Evolutionary conservation across 1,140 invertebrate genomes (phyloP).

Genomic region (Pemphigus obesinymphae): DNA sequence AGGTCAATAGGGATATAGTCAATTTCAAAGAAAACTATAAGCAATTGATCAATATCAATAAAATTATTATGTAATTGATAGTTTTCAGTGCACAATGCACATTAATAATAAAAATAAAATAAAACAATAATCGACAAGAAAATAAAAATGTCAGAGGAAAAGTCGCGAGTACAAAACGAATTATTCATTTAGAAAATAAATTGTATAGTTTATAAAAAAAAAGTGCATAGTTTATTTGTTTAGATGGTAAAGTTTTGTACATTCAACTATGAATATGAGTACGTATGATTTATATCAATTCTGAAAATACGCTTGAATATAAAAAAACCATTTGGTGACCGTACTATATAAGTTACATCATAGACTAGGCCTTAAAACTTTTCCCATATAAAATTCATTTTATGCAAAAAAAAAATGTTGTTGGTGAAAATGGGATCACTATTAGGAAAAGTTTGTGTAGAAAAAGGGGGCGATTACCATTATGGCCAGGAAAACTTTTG

Average conservation of each 20-base stretch:
- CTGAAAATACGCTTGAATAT: conserved; percentile 14
- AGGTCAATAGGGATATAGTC: too few species aligned
- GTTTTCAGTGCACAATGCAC: too few species aligned
- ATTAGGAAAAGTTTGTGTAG: conserved; percentile 38
- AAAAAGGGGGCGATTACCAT: conserved; percentile 18
- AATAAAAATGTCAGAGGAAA: neutral
- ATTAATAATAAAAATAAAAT: neutral
- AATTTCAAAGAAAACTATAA: too few species aligned
- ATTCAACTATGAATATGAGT: conserved; percentile 21
- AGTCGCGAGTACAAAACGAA: neutral
- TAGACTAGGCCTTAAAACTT: conserved; percentile 40
- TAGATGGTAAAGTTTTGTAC: neutral
- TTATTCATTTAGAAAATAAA: neutral
- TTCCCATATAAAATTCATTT: conserved; percentile 42
- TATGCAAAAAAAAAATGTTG: conserved; percentile 34
- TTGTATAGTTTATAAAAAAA: neutral
- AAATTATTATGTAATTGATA: too few species aligned
- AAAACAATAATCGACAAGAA: neutral
- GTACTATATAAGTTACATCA: conserved; percentile 37
- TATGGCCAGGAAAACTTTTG: conserved; percentile 18
- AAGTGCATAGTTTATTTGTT: conserved; percentile 5
- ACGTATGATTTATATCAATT: conserved; percentile 39
- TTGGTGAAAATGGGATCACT: conserved; percentile 41
- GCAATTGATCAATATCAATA: too few species aligned
- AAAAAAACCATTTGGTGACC: conserved; percentile 28